A percentile compares a stretch with the other conserved stretches of the same genome.
Conservation (phyloP, 1,140 invertebrate species). For the Lanistes nyassanus region DNA sequence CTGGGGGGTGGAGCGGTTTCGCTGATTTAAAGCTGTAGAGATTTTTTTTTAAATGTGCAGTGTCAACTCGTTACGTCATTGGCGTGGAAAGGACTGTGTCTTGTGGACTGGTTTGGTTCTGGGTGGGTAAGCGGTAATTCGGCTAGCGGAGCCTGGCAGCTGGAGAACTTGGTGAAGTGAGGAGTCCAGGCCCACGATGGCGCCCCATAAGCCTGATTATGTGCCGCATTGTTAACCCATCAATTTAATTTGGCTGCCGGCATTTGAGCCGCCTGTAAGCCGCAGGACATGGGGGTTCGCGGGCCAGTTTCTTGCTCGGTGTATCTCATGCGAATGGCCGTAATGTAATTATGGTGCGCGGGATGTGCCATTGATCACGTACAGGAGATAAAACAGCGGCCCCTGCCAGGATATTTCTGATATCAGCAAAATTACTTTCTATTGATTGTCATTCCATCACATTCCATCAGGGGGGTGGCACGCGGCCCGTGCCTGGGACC, state of each 20-base stretch:
- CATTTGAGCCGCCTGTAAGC: conserved; percentile 19
- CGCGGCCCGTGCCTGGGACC: too few species aligned
- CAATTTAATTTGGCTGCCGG: conserved; percentile 18
- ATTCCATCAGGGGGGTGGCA: conserved; percentile 1
- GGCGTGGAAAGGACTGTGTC: too few species aligned
- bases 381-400: conserved; percentile 16
- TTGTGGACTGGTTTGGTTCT: too few species aligned
- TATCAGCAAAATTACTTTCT: conserved; percentile 17
- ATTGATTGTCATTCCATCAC: conserved; percentile 19
- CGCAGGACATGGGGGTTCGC: conserved; percentile 13
- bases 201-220: conserved; percentile 18
- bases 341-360: conserved; percentile 18
- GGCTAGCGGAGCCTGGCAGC: too few species aligned
- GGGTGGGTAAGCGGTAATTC: too few species aligned
- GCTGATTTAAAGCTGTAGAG: too few species aligned
- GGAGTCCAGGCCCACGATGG: too few species aligned
- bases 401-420: neutral
- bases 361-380: conserved; percentile 11
- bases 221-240: conserved; percentile 20
- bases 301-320: neutral
- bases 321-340: neutral
- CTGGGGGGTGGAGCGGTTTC: too few species aligned
- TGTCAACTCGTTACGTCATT: too few species aligned
- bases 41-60: too few species aligned
- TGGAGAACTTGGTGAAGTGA: too few species aligned